phyloP scores from a whole-genome alignment of 2,113 vertebrate genomes.

The Nycticryphes semicollaris region DNA sequence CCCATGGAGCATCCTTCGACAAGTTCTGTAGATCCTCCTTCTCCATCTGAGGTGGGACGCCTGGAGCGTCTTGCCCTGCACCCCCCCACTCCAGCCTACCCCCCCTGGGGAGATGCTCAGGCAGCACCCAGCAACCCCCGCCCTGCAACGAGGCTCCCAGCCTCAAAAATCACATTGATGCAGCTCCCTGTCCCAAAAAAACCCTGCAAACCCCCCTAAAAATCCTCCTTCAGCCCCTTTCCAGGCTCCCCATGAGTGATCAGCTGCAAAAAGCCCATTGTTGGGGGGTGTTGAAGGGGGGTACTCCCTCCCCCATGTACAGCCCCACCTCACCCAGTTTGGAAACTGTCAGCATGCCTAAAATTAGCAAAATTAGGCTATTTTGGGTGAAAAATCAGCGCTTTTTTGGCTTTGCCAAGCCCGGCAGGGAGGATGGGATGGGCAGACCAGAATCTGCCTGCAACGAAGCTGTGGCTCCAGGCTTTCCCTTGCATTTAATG shows the following conservation, averaged over 20 bases:
- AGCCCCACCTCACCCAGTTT: too few species aligned
- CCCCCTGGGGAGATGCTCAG: background rate
- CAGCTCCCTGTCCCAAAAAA: background rate
- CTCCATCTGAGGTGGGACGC: fast-evolving
- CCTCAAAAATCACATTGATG: background rate
- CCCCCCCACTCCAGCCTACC: too few species aligned
- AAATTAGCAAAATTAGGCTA: fast-evolving
- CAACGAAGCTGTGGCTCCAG: fast-evolving
- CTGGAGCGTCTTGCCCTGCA: fast-evolving
- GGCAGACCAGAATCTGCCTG: background rate
- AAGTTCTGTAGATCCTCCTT: background rate
- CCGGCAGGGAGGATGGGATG: fast-evolving
- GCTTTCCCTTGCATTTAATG: background rate
- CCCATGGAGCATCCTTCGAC: background rate
- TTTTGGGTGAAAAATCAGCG: background rate
- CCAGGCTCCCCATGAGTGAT: fast-evolving
- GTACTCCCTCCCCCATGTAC: fast-evolving
- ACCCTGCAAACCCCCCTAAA: background rate
- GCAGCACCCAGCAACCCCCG: background rate
- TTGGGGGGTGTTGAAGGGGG: background rate
- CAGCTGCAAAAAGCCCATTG: background rate
- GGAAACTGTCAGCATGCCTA: background rate
- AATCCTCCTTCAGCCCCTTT: background rate
- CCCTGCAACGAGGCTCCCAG: fast-evolving
- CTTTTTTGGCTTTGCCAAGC: background rate